A percentile compares a stretch with the other conserved stretches of the same genome.
phyloP scores from a whole-genome alignment of 2,888 invertebrate genomes.

The Trachelus stipa region DNA sequence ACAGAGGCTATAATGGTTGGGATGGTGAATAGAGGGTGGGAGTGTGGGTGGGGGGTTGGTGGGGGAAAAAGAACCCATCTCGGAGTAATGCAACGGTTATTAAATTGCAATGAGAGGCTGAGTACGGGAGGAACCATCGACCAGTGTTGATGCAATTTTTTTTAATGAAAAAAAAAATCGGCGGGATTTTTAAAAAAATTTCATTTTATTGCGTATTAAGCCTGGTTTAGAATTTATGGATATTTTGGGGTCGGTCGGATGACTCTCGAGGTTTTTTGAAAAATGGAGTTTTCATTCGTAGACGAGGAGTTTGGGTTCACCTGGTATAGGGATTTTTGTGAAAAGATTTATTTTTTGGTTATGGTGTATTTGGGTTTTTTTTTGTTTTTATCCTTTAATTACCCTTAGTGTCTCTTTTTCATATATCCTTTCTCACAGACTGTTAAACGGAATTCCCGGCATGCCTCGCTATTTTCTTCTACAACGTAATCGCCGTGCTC shows the following conservation, averaged over 20 bases:
- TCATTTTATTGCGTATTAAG: no score
- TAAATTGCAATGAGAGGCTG: constrained; percentile 35
- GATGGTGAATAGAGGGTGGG: neutral
- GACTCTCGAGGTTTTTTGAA: no score
- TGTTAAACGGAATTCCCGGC: neutral
- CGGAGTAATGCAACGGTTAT: constrained; percentile 33
- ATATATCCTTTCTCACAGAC: neutral
- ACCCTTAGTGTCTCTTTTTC: neutral
- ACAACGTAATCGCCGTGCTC: neutral
- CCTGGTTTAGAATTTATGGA: no score
- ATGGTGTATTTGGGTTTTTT: neutral
- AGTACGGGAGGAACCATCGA: neutral
- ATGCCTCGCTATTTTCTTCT: neutral
- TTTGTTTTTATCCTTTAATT: neutral
- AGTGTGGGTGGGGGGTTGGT: constrained; percentile 8
- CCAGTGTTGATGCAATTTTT: neutral
- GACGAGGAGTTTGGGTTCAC: neutral
- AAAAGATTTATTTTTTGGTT: neutral
- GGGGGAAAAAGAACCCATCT: constrained; percentile 20
- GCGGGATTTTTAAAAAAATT: neutral
- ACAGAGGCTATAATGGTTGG: neutral
- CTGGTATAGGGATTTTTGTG: neutral
- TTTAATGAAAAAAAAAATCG: neutral
- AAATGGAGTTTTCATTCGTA: no score
- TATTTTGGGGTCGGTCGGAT: no score